These are phyloP conservation scores for Heliconius charithonia DNA, from an alignment of 2,888 invertebrate species.

Conservation along the genomic window DNA sequence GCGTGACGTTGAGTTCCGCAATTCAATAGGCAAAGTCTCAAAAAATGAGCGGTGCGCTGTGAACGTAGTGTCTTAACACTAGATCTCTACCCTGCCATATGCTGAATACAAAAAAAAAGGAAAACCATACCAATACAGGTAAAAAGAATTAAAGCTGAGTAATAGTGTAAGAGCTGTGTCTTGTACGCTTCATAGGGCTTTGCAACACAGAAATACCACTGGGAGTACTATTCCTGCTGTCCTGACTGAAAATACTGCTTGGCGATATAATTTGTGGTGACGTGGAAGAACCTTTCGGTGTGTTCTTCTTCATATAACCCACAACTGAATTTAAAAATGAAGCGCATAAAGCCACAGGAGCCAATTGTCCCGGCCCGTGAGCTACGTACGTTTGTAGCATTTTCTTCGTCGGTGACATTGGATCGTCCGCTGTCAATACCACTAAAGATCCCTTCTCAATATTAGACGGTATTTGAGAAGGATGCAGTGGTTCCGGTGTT, in stretches of 20 bases:
- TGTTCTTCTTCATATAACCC: conserved; percentile 72
- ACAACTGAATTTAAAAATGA: conserved; percentile 70
- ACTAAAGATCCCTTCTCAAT: conserved; percentile 75
- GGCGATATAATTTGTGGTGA: conserved; percentile 72
- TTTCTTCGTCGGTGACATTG: conserved; percentile 70
- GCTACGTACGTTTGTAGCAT: conserved; percentile 78
- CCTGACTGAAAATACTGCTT: conserved; percentile 66
- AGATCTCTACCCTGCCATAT: no score
- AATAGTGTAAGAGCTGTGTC: conserved; percentile 71
- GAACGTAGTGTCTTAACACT: not conserved
- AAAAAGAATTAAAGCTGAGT: conserved; percentile 61
- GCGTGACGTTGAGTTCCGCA: not conserved
- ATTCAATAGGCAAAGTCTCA: not conserved
- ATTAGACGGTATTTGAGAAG: conserved; percentile 60
- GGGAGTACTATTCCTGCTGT: conserved; percentile 58
- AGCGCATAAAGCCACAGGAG: conserved; percentile 68
- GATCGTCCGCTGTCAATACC: conserved; percentile 73
- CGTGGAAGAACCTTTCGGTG: conserved; percentile 61
- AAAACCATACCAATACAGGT: not conserved
- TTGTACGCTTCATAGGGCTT: conserved; percentile 63
- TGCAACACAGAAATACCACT: conserved; percentile 56
- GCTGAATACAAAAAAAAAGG: not conserved
- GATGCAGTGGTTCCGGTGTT: conserved; percentile 48
- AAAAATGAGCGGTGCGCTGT: not conserved
- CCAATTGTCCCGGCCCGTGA: conserved; percentile 63